A percentile compares a stretch with the other conserved stretches of the same genome.
These are phyloP conservation scores for Athripsodes cinereus DNA, from an alignment of 2,888 invertebrate genomes.

Conservation along the genomic window DNA sequence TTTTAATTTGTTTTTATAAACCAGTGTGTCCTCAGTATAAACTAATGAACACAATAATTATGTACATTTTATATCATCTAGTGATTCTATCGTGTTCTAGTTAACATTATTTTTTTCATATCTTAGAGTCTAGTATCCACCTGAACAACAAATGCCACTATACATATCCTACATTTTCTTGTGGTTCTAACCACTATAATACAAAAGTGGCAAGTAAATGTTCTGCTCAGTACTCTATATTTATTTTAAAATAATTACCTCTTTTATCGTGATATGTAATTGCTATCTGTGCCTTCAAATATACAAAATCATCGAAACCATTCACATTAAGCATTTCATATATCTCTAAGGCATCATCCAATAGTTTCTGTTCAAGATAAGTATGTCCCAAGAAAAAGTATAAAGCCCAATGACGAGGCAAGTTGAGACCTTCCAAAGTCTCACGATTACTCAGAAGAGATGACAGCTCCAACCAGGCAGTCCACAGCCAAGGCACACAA, in stretches of 20 bases:
- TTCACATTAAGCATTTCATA: conserved; percentile 69
- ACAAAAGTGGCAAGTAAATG: no score
- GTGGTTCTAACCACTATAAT: no score
- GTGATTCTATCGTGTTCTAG: no score
- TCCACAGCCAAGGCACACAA: conserved; percentile 84
- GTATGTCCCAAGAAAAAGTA: conserved; percentile 87
- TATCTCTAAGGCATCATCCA: conserved; percentile 82
- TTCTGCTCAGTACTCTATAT: no score
- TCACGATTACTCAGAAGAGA: conserved; percentile 78
- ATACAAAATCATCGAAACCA: conserved; percentile 84
- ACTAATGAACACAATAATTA: background rate
- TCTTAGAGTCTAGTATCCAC: no score
- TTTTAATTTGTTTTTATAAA: background rate
- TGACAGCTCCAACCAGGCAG: conserved; percentile 90
- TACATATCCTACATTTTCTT: no score
- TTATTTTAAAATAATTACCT: conserved; percentile 59
- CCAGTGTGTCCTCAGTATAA: background rate
- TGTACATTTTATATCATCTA: background rate
- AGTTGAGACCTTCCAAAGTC: conserved; percentile 56
- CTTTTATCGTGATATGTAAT: conserved; percentile 88
- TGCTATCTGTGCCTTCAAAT: conserved; percentile 87
- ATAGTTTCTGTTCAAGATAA: conserved; percentile 82
- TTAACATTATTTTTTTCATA: no score
- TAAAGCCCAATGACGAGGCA: conserved; percentile 92
- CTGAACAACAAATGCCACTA: no score